phyloP scores from a whole-genome alignment of 2,888 invertebrate species.

The Cantharis rufa region DNA sequence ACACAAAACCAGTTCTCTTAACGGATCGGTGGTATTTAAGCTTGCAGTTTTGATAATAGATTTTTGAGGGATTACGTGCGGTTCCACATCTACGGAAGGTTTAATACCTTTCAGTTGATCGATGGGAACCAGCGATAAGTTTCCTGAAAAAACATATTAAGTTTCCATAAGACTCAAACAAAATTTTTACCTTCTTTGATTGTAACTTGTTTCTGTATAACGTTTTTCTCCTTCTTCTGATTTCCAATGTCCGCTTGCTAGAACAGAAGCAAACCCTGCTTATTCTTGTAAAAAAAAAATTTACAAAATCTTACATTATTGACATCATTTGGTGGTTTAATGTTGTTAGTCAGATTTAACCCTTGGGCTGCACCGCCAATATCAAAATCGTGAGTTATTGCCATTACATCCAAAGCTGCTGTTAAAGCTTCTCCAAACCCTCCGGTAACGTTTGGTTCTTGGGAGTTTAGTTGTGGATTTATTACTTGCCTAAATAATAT shows the following conservation, averaged over 20 bases:
- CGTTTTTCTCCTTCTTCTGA: neutral
- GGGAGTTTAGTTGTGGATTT: constrained; percentile 50
- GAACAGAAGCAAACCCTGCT: neutral
- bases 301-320: constrained; percentile 7
- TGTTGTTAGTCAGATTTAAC: constrained; percentile 44
- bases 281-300: neutral
- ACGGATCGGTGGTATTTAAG: constrained; percentile 57
- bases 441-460: constrained; percentile 56
- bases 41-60: neutral
- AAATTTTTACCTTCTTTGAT: neutral
- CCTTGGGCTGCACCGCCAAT: constrained; percentile 44
- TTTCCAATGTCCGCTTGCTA: neutral
- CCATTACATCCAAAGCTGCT: constrained; percentile 81
- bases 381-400: constrained; percentile 72
- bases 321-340: constrained; percentile 23
- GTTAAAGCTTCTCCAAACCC: constrained; percentile 68
- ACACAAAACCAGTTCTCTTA: constrained; percentile 66
- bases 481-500: constrained; percentile 38
- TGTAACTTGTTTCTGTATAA: constrained; percentile 6
- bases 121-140: neutral
- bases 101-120: neutral
- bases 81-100: neutral
- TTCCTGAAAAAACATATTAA: neutral
- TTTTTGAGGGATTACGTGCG: neutral
- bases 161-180: neutral